Evolutionary conservation across 2,113 vertebrate species (phyloP), one percentile per base, ranked within the genome.

Genomic region (Zosterops japonicus): DNA sequence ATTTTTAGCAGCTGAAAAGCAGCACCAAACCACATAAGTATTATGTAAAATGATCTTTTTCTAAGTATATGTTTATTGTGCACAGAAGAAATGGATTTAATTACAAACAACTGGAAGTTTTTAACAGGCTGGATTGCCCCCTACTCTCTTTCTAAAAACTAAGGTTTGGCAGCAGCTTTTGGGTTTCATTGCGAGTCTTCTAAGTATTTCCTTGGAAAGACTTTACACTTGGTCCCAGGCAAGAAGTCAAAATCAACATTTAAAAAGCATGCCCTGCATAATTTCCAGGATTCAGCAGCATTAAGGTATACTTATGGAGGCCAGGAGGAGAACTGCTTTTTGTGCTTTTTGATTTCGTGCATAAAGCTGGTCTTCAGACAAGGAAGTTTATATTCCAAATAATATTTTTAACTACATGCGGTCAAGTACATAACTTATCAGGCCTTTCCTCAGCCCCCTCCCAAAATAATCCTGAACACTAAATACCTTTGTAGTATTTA

Each of bases 191-290:
- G 31, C 80, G 93, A 96, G 96, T 94, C 96, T 97, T 97, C 95
- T 92, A 97, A 98, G 96, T 94, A 97, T 97, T 97, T 98, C 97
- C 97, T 97, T 97, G 96, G 97, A 97, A 97, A 97, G 97, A 96
- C 74, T 90, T 94, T 96, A 91, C 87, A 95, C 95, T 97, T 93
- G 97, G 97, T 96, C 97, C 78, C 94, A 97, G 97, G 97, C 97
- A 98, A 96, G 84, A 92, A 95, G 95, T 97, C 97, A 97, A 98
- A 97, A 90, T 87, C 96, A 97, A 98, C 97, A 96, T 92, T 93
- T 90, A 87, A 94, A 95, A 97, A 95, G 74, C 80, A 95, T 69
- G 86, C 94, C 91, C 91, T 67, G 92, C 90, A 96, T 92, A 77
- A 95, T 96, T 97, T 96, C 90, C 87, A 97, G 97, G 94, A 87